Conservation (phyloP, 2,797 vertebrate species). For the Miichthys miiuy region DNA sequence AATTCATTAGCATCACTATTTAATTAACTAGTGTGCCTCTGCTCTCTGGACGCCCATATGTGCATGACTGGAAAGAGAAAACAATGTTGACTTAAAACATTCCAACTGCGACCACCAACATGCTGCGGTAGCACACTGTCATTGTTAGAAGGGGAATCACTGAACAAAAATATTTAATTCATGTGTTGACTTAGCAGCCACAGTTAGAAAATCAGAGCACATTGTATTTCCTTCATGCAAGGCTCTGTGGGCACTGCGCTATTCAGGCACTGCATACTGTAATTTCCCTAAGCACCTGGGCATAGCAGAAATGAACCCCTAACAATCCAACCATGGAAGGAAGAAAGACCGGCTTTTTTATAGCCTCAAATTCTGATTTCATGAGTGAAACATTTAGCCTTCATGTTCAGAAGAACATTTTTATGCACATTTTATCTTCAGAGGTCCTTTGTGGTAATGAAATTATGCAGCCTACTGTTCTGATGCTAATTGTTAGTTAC, state of each 20-base stretch:
- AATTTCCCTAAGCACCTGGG: constrained; percentile 23
- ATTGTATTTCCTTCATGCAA: constrained; percentile 18
- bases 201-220: constrained; percentile 39
- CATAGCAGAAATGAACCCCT: constrained; percentile 1
- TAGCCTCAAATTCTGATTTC: neutral
- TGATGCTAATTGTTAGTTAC: neutral
- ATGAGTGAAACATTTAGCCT: neutral
- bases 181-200: constrained; percentile 39
- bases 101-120: constrained; percentile 28
- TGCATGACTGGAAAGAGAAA: neutral
- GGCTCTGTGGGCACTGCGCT: constrained; percentile 23
- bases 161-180: constrained; percentile 46
- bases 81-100: constrained; percentile 12
- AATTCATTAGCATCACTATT: constrained; percentile 28
- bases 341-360: neutral
- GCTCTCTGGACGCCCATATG: neutral
- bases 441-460: neutral
- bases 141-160: constrained; percentile 18
- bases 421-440: neutral
- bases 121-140: neutral
- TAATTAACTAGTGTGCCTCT: neutral
- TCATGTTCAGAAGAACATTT: too few species aligned
- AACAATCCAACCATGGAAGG: neutral
- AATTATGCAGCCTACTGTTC: neutral
- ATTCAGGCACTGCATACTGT: constrained; percentile 27